phyloP scores from a whole-genome alignment of 2,888 invertebrate genomes.

The Drosophila meridiana region DNA sequence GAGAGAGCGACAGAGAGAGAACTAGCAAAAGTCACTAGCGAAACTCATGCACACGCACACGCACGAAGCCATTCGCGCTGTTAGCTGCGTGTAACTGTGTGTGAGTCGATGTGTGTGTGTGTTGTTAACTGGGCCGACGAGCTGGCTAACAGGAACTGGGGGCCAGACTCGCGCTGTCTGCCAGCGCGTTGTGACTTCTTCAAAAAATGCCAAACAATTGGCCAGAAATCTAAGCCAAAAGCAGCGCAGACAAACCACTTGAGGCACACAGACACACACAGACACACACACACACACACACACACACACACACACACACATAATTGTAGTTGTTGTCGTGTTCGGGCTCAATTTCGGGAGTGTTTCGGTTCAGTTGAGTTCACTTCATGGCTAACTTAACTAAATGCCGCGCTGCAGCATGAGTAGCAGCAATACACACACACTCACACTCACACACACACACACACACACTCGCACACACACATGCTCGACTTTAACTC shows the following conservation, averaged over 20 bases:
- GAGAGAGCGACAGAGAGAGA: constrained; percentile 1
- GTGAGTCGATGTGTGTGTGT: constrained; percentile 1
- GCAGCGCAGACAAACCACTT: constrained; percentile 69
- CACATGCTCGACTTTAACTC: constrained; percentile 57
- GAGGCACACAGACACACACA: constrained; percentile 52
- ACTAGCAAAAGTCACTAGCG: constrained; percentile 17
- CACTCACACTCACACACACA: constrained; percentile 26
- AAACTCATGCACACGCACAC: constrained; percentile 44
- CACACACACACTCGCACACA: constrained; percentile 21
- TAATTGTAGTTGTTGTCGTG: constrained; percentile 57
- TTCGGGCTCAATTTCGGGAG: constrained; percentile 67
- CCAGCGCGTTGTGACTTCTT: constrained; percentile 62
- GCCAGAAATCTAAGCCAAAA: constrained; percentile 72
- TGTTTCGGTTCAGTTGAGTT: constrained; percentile 82
- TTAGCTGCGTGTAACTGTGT: constrained; percentile 1
- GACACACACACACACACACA: constrained; percentile 19
- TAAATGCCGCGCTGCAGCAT: constrained; percentile 78
- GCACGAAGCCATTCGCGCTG: constrained; percentile 50
- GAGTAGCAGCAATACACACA: constrained; percentile 56
- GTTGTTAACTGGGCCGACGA: constrained; percentile 57
- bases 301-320: constrained; percentile 8
- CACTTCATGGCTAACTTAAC: constrained; percentile 83
- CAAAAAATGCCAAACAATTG: constrained; percentile 74
- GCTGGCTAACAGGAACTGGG: constrained; percentile 54
- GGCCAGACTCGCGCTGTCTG: constrained; percentile 55